phyloP scores from a whole-genome alignment of 2,797 vertebrate genomes.

The Smutsia temminckii region DNA sequence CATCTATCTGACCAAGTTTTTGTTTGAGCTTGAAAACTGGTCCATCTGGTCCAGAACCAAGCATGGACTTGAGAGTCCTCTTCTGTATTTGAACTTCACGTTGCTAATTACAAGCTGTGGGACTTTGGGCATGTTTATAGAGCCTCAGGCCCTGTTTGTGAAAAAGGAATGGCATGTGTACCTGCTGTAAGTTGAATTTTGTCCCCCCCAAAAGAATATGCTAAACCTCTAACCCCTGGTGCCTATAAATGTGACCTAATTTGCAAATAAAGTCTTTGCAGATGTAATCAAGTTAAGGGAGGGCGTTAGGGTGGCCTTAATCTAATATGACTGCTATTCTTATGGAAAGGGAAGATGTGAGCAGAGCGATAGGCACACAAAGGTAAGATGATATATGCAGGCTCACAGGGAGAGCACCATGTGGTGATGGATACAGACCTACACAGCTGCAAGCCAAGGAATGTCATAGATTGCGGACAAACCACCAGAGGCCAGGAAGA shows the following conservation, averaged over 20 bases:
- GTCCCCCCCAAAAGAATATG: not conserved
- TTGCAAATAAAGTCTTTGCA: not conserved
- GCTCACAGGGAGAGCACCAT: accelerated
- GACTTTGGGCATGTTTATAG: not conserved
- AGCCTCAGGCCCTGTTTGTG: not conserved
- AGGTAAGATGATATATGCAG: not conserved
- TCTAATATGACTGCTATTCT: not conserved
- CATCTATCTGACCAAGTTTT: not conserved
- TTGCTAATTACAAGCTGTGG: not conserved
- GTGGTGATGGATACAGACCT: not conserved
- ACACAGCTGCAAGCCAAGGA: not conserved
- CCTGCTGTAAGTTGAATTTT: not conserved
- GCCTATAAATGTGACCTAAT: not conserved
- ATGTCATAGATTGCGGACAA: no score
- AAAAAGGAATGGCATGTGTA: not conserved
- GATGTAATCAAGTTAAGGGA: not conserved
- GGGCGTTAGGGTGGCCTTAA: not conserved
- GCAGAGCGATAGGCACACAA: not conserved
- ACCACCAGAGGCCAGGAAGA: not conserved
- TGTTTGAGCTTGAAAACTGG: not conserved
- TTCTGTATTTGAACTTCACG: not conserved
- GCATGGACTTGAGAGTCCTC: not conserved
- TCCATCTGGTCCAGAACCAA: not conserved
- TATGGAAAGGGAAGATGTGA: not conserved
- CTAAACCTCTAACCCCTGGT: not conserved